Base-by-base conservation (phyloP, 2,797 vertebrate species). In the Buceros bicornis region DNA sequence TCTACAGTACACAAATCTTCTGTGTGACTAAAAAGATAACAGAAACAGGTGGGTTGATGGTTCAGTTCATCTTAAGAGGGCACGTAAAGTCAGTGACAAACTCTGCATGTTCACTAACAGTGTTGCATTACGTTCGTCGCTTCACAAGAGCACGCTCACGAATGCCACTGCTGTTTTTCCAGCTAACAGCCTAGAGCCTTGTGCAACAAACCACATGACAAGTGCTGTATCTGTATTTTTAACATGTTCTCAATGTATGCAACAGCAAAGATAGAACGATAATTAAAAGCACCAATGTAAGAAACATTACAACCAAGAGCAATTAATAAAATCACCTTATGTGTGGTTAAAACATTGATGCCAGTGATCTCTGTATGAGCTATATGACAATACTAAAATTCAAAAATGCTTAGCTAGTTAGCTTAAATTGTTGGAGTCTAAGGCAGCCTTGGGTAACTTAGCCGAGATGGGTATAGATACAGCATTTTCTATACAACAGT, bases 381-480 rank as follows among this genome's bases (percentile, higher is more conserved):
- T 62, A 70, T 15, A 25, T 1, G 0, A n/a, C 29, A 47, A 20
- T 61, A 71, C 7, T 37, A 67, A 85, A 77, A 53, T 42, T 78
- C 14, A 83, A 53, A 76, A 64, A 56, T 2, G 11, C 8, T 13
- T 67, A 50, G 22, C 8, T 45, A 64, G 8, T 64, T 80, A 73
- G 11, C 12, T 84, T 82, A 50, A 22, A 48, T 45, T 51, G 24
- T 20, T 65, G 48, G 24, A 47, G 7, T 37, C 35, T 37, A 85
- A 85, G 28, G 21, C 33, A 70, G 28, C 47, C 31, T 35, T 64
- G 62, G 24, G 72, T 56, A 87, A 61, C n/a, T 78, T 51, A 33
- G 13, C 48, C 33, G 37, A 56, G 26, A 37, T 26, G 0, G 0
- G 16, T 37, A 29, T 1, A 78, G 13, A 16, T 26, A 66, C 28